A percentile compares a stretch with the other conserved stretches of the same genome.
Conservation (phyloP, 2,888 invertebrate species). For the Conomelus anceps region DNA sequence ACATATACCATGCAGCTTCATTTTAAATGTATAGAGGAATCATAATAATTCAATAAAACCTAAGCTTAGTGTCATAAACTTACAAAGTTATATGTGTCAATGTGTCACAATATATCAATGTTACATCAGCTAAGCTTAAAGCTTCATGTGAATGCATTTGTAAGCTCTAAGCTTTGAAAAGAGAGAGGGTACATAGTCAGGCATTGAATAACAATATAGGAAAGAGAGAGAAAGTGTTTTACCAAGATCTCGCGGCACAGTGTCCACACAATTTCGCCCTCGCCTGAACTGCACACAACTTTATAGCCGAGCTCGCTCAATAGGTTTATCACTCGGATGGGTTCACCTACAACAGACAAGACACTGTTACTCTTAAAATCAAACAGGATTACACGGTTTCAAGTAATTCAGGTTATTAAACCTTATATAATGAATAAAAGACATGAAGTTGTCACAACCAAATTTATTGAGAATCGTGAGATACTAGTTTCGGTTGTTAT, state of each 20-base stretch:
- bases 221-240: constrained; percentile 12
- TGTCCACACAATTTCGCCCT: constrained; percentile 77
- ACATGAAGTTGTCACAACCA: too few species aligned
- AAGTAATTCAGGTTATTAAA: too few species aligned
- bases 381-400: too few species aligned
- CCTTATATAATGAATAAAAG: background rate
- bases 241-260: constrained; percentile 57
- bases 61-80: too few species aligned
- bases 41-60: too few species aligned
- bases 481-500: too few species aligned
- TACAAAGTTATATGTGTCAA: too few species aligned
- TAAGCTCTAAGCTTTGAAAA: constrained; percentile 1
- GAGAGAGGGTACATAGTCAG: background rate
- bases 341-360: constrained; percentile 47
- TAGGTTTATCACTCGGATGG: constrained; percentile 64
- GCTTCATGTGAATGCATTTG: background rate
- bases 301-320: constrained; percentile 71
- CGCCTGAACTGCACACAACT: constrained; percentile 70
- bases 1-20: too few species aligned
- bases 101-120: background rate
- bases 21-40: too few species aligned
- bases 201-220: background rate
- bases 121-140: background rate
- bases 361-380: background rate
- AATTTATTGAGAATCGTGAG: too few species aligned